Percentiles rank a stretch among this genome's conserved stretches.
These are phyloP conservation scores for Falcunculus frontatus DNA, from an alignment of 2,113 vertebrate species.

Conservation along the genomic window DNA sequence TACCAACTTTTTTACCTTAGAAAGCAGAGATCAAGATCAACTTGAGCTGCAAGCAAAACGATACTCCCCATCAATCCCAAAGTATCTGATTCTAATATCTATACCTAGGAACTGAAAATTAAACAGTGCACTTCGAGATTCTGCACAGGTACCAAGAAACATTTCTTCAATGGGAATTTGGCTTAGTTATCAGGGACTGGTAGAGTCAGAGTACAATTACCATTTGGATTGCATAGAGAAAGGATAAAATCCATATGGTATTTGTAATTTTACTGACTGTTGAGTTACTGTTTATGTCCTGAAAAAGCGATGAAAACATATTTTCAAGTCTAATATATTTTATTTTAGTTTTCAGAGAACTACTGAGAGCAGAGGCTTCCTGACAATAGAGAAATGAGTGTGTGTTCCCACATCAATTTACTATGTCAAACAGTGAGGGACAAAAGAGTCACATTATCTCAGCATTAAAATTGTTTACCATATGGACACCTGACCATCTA, in stretches of 20 bases:
- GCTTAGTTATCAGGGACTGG: background rate
- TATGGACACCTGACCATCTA: background rate
- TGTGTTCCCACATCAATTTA: background rate
- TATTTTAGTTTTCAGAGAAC: background rate
- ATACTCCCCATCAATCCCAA: background rate
- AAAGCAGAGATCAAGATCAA: background rate
- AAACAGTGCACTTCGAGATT: background rate
- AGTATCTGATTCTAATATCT: background rate
- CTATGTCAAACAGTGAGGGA: background rate
- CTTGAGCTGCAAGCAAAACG: background rate
- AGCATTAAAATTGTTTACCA: background rate
- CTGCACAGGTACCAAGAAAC: background rate
- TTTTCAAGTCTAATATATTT: background rate
- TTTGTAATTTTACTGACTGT: background rate
- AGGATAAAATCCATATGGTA: rapidly evolving
- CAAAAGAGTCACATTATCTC: background rate
- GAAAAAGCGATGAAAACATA: background rate
- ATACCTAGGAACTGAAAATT: background rate
- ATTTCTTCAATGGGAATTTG: background rate
- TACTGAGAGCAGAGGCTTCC: background rate
- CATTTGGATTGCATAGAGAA: background rate
- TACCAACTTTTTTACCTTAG: background rate
- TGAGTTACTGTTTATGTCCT: background rate
- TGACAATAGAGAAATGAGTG: background rate
- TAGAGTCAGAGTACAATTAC: background rate